Evolutionary conservation across 2,888 invertebrate species (phyloP).

Genomic region (Dusona sp.): DNA sequence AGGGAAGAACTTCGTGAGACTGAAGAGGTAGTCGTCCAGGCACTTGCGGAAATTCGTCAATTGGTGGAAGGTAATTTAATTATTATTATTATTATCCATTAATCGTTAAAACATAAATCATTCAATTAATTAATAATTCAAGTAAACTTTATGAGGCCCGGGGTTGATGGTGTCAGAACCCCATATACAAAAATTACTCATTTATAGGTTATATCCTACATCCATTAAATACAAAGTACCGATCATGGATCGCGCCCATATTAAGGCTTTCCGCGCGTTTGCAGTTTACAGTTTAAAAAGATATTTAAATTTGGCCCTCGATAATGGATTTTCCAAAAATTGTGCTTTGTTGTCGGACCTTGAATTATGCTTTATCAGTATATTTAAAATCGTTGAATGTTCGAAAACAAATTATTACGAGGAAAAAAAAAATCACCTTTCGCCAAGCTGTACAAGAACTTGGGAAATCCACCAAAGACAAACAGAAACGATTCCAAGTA

Average conservation of each 20-base stretch:
- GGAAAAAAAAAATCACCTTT: background rate
- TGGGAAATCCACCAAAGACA: background rate
- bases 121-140: background rate
- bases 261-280: too few species aligned
- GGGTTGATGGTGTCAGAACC: too few species aligned
- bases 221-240: too few species aligned
- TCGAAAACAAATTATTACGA: background rate
- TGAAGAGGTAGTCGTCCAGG: slow-evolving; percentile 88
- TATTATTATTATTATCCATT: background rate
- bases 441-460: background rate
- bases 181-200: too few species aligned
- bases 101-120: background rate
- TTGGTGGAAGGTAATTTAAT: slow-evolving; percentile 87
- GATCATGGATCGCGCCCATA: too few species aligned
- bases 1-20: slow-evolving; percentile 90
- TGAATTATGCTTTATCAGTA: too few species aligned
- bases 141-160: too few species aligned
- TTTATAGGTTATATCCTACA: too few species aligned
- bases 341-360: background rate
- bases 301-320: too few species aligned
- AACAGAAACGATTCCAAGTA: background rate
- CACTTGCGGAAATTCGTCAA: slow-evolving; percentile 86
- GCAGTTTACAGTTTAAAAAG: too few species aligned
- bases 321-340: background rate
- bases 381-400: background rate